Conservation (phyloP, 2,797 vertebrate species). For the Semotilus atromaculatus region DNA sequence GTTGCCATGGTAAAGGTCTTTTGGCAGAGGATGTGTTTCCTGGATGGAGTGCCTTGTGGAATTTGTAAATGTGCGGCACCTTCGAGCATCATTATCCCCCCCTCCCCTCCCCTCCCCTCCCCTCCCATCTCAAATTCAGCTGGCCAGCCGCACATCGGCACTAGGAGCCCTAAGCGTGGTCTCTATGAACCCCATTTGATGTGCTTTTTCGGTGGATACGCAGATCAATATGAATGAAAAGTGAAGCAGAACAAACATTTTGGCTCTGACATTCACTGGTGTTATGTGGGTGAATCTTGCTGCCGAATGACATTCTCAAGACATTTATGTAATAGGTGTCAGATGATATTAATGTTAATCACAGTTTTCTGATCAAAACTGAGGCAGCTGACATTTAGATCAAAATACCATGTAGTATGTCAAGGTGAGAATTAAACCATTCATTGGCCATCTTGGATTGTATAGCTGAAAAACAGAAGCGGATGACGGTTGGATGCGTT, state of each 20-base stretch:
- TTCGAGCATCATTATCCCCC: slow-evolving; percentile 59
- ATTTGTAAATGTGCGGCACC: slow-evolving; percentile 62
- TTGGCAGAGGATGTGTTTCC: slow-evolving; percentile 61
- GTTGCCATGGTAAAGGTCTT: slow-evolving; percentile 65
- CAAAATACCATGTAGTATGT: slow-evolving; percentile 74
- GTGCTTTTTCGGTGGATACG: slow-evolving; percentile 12
- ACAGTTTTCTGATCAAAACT: slow-evolving; percentile 69
- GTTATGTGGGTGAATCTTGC: slow-evolving; percentile 51
- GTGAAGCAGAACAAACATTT: slow-evolving; percentile 21
- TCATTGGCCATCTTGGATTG: slow-evolving; percentile 17
- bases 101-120: not conserved
- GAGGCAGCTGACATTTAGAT: slow-evolving; percentile 76
- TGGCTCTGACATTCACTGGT: slow-evolving; percentile 35
- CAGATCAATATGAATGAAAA: slow-evolving; percentile 40
- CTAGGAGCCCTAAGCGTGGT: slow-evolving; percentile 2
- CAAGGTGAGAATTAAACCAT: slow-evolving; percentile 65
- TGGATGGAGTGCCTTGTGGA: slow-evolving; percentile 57
- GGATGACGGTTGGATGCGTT: not conserved
- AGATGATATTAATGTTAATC: slow-evolving; percentile 61
- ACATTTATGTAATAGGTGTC: slow-evolving; percentile 63
- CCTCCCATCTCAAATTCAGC: slow-evolving; percentile 2
- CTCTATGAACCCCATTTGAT: slow-evolving; percentile 33
- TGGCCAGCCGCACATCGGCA: not conserved
- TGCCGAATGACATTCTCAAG: slow-evolving; percentile 68
- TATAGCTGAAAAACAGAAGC: not conserved